Conservation (phyloP, 2,113 vertebrate species). For the Myotis davidii region DNA sequence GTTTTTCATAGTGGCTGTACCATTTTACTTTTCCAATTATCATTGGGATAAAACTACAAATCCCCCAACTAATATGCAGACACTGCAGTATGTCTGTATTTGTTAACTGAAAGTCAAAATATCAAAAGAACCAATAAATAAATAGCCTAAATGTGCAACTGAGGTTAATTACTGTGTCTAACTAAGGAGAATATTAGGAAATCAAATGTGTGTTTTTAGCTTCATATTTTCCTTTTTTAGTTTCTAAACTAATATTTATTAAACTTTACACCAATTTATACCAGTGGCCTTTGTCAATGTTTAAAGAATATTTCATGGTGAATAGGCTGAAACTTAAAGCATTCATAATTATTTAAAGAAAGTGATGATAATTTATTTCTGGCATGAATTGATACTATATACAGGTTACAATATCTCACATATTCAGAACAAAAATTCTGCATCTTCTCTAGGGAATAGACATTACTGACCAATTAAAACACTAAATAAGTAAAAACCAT, state of each 20-base stretch:
- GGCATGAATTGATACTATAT: neutral
- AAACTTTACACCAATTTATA: neutral
- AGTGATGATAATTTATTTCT: neutral
- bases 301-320: neutral
- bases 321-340: neutral
- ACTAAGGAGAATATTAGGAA: neutral
- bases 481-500: neutral
- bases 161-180: neutral
- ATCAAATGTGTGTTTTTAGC: neutral
- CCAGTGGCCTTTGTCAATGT: neutral
- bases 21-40: neutral
- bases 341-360: neutral
- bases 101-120: neutral
- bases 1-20: too few relatives aligned
- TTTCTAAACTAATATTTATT: slow-evolving; percentile 11
- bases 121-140: neutral
- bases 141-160: neutral
- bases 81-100: neutral
- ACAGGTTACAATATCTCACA: neutral
- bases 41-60: neutral
- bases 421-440: neutral
- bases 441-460: neutral
- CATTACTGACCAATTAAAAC: neutral
- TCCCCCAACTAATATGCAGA: neutral
- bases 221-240: neutral